phyloP scores from a whole-genome alignment of 2,113 vertebrate species.

The Elachura formosa region DNA sequence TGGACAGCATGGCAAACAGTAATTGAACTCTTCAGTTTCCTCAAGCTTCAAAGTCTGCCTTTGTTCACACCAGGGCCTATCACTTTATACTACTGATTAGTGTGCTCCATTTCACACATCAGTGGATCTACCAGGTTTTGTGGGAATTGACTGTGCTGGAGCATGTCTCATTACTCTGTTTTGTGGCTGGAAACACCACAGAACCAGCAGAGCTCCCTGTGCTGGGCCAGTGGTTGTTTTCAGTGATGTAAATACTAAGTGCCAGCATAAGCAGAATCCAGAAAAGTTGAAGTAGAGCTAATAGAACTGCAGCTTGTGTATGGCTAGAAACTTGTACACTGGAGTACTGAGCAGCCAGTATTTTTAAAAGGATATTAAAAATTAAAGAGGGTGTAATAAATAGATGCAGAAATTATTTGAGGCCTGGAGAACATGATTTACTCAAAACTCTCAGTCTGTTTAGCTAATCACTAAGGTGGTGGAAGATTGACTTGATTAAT shows the following conservation, averaged over 20 bases:
- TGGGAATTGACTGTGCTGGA: not conserved
- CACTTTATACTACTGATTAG: not conserved
- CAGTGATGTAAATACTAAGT: not conserved
- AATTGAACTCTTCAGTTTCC: not conserved
- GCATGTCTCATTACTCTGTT: fast-evolving
- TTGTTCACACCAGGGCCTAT: not conserved
- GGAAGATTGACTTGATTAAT: conserved; percentile 14
- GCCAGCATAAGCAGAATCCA: not conserved
- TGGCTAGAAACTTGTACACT: not conserved
- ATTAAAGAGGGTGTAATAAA: conserved; percentile 4
- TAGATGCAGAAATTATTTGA: not conserved
- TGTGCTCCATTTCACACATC: not conserved
- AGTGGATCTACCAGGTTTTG: not conserved
- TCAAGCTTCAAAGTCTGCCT: not conserved
- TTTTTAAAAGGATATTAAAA: not conserved
- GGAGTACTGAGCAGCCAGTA: not conserved
- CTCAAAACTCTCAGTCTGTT: not conserved
- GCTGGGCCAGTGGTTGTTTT: not conserved
- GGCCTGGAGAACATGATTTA: conserved; percentile 2
- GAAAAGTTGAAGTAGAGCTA: not conserved
- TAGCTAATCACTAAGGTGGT: not conserved
- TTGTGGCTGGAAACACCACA: not conserved
- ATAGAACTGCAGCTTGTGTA: not conserved
- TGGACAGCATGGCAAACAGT: not conserved
- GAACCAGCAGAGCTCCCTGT: not conserved